Evolutionary conservation across 1,140 invertebrate species (phyloP), one percentile per base, ranked within the genome.

Genomic region (Diorhabda carinulata): DNA sequence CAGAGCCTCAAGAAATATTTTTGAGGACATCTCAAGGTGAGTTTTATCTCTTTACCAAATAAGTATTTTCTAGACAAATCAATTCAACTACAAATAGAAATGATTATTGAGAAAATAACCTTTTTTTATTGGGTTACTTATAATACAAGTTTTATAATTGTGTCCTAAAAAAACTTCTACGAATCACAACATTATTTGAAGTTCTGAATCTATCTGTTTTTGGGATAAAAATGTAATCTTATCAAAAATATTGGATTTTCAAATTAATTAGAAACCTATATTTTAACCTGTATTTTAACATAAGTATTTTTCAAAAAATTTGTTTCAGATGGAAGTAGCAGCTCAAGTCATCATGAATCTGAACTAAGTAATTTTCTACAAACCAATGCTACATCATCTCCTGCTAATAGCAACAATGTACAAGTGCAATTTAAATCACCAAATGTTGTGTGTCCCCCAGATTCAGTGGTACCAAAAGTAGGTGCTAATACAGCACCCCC

Each of bases 391-490:
- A 45, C 70, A 60, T 58, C 76, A 57, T 56, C 69, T 44, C 43
- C 74, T 41, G 67, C 61, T 59, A 68, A 47, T 42, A 68, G 66
- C 44, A 60, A 70, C 57, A 72, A 67, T 67, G 77, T 78, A 43
- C 79, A 81, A 76, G 76, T 81, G 76, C 79, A 80, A 76, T 93
- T 93, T 82, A 90, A 91, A 79, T 92, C 91, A 57, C 91, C 91
- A 52, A 93, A 93, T 81, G 92, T 92, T 60, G 90, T 93, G 43
- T 92, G 91, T 66, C 91, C 91, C 1, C 87, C 90, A 81, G 91
- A 92, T 78, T 69, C 74, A 60, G 88, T 88, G 80, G 85, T 88
- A 68, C 88, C 86, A 2, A 76, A 76, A 74, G 78, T 80, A 74
- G 74, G 83, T 84, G 70, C 85, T 43, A 73, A 82, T 43, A 80